Base-by-base conservation (phyloP, 2,797 vertebrate genomes). In the Hipposideros larvatus region DNA sequence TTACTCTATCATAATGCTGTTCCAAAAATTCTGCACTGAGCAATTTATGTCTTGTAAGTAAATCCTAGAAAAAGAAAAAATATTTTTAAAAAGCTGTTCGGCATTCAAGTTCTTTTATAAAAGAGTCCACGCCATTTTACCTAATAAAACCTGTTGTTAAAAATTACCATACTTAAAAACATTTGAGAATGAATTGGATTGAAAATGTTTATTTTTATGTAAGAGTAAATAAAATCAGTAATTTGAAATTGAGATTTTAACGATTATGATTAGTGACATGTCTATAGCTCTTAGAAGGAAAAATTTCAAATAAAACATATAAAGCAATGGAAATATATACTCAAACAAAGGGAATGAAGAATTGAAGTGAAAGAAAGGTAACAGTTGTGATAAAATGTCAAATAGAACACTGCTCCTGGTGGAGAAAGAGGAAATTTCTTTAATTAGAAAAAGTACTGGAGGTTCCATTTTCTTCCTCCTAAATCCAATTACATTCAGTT, bases 1-100 rank as follows among this genome's bases (percentile, higher is more conserved):
- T 99, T 98, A 99, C 99, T 99, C 98, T 99, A 98, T 99, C 99
- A 37, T 99, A 99, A 99, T 99, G 99, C 75, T 99, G 99, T 98
- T 99, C 99, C 99, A 99, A 99, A 98, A 99, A 99, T 98, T 99
- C 99, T 82, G 99, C 99, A 94, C 99, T 99, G 98, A 99, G 99
- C 98, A 99, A 98, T 98, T 99, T 99, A 99, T 99, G 99, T 99
- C 99, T 99, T 94, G 99, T 99, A 98, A 99, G 99, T 96, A 99
- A 99, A 98, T 99, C 99, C 99, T 99, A 96, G 82, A 96, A 98
- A 98, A 98, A 97, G 86, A 98, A 94, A 94, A 80, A 53, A 97
- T 0, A 59, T 4, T 61, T 85, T 95, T 90, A 86, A 78, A 92
- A 0, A 87, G 48, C n/a, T 84, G 55, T 73, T 96, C 28, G 48